Base-by-base conservation (phyloP, 1,140 invertebrate genomes). In the Anastrepha obliqua region DNA sequence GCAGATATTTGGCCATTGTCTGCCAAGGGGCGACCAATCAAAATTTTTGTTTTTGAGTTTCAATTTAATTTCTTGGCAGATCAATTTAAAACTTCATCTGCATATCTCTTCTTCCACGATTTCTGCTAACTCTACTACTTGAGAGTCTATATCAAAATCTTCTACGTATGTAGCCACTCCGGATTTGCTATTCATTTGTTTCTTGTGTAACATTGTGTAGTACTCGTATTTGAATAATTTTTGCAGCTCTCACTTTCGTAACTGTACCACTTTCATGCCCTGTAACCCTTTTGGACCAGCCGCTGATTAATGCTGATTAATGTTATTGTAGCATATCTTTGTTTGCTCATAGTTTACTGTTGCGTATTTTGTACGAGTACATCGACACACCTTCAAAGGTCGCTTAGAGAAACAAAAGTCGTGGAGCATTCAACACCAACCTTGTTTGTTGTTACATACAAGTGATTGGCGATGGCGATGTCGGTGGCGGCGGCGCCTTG, bases 381-480 rank as follows among this genome's bases (percentile, higher is more conserved):
- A 29, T 29, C 29, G 29, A 29, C 74, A 81, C 74, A 81, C 74
- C 74, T 55, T 55, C 47, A 81, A 81, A 81, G 74, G 74, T 81
- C 74, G 74, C 55, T 81, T 51, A 6, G 15, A n/a, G 42, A 42
- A 70, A n/a, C n/a, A 29, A 29, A 29, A 29, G 29, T 42, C 65
- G 39, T 39, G 42, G 42, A 70, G 42, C 39, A 29, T 5, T 11
- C 44, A 6, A 51, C 47, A 51, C 70, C 44, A 51, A 78, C 6
- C 17, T 51, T 44, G 15, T 81, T 4, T 55, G n/a, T 9, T 44
- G 15, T 17, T 13, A 67, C 29, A 55, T 55, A 55, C 51, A n/a
- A 44, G 42, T 7, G 42, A 44, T 74, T 74, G 13, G 67, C 44
- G 42, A 13, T 1, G 39, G 13, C 15, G 42, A 6, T 74, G 67